Evolutionary conservation across 2,888 invertebrate species (phyloP).

Genomic region (Drosophila falleni): DNA sequence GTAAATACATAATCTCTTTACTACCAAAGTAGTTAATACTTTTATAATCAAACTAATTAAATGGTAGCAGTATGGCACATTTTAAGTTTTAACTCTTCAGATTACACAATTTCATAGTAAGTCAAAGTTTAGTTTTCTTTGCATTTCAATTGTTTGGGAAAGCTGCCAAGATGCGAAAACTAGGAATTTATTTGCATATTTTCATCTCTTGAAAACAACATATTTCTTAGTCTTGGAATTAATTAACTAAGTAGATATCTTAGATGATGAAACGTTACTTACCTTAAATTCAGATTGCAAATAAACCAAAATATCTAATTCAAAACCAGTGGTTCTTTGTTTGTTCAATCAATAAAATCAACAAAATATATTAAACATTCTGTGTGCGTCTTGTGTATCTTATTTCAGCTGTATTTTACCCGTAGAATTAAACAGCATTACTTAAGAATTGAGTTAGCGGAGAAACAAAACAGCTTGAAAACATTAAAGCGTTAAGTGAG

Average conservation of each 20-base stretch:
- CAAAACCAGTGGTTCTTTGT: conserved; percentile 66
- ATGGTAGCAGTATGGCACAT: background rate
- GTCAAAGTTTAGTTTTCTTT: conserved; percentile 16
- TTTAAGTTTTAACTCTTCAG: conserved; percentile 20
- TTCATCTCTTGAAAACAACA: background rate
- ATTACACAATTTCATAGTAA: background rate
- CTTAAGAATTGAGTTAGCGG: conserved; percentile 22
- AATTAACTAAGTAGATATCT: conserved; percentile 50
- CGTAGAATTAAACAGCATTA: conserved; percentile 61
- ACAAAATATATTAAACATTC: conserved; percentile 32
- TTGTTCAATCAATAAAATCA: conserved; percentile 53
- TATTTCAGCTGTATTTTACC: conserved; percentile 4
- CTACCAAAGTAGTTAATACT: conserved; percentile 2
- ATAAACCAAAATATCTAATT: conserved; percentile 54
- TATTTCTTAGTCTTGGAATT: conserved; percentile 34
- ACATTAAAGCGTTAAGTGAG: background rate
- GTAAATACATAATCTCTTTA: conserved; percentile 3
- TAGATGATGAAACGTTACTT: background rate
- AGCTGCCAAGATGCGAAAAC: conserved; percentile 1
- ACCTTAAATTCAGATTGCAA: conserved; percentile 44
- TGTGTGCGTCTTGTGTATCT: background rate
- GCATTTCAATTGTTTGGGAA: conserved; percentile 28
- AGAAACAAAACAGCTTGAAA: conserved; percentile 20
- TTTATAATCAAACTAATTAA: conserved; percentile 30
- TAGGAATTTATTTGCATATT: conserved; percentile 25